phyloP scores from a whole-genome alignment of 2,113 vertebrate species.

The Octodon degus region DNA sequence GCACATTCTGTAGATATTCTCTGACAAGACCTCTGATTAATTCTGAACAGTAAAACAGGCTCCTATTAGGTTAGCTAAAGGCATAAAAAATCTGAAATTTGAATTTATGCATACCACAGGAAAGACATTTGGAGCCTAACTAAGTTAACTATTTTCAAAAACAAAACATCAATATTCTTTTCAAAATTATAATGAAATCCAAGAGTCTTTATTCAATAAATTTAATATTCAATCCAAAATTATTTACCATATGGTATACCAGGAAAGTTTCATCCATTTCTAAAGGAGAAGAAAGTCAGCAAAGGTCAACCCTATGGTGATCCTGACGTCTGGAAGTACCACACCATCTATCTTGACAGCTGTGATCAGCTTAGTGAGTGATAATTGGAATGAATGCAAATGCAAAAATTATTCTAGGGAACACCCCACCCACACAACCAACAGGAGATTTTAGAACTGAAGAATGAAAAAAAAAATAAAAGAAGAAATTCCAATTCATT shows the following conservation, averaged over 20 bases:
- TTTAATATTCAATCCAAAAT: neutral
- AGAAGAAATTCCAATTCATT: neutral
- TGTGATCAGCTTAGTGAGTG: neutral
- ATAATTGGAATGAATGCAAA: constrained; percentile 9
- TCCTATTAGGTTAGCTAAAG: neutral
- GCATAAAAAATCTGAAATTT: neutral
- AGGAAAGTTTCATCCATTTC: neutral
- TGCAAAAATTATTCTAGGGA: neutral
- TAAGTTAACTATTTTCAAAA: neutral
- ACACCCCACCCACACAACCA: neutral
- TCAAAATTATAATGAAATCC: neutral
- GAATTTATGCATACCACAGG: neutral
- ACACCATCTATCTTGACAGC: neutral
- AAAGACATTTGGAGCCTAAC: neutral
- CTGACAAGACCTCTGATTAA: neutral
- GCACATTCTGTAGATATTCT: neutral
- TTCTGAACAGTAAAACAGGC: neutral
- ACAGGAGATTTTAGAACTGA: neutral
- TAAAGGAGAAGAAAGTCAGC: neutral
- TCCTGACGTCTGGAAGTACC: neutral
- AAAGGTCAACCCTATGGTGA: neutral
- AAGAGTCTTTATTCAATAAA: neutral
- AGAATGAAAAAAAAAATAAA: neutral
- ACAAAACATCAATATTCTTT: neutral
- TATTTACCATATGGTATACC: neutral